Conservation (phyloP, 2,888 invertebrate genomes). For the Drosophila ustulata region DNA sequence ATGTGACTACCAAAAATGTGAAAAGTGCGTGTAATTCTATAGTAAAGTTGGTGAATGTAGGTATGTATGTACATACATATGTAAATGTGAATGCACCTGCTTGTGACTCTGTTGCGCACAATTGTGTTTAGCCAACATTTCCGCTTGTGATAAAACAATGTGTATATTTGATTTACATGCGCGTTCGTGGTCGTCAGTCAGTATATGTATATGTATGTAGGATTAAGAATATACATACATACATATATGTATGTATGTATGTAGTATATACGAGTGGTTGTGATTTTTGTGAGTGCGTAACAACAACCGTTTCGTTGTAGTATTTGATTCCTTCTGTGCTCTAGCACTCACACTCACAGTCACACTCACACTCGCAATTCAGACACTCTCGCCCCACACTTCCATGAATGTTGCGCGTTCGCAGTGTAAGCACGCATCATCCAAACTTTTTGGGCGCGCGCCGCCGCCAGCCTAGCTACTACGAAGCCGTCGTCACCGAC, state of each 20-base stretch:
- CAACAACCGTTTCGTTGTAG: constrained; percentile 25
- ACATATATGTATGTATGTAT: background rate
- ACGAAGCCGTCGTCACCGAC: constrained; percentile 25
- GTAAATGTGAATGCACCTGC: constrained; percentile 58
- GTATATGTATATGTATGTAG: constrained; percentile 9
- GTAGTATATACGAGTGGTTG: constrained; percentile 15
- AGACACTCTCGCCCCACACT: constrained; percentile 20
- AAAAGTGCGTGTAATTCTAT: constrained; percentile 19
- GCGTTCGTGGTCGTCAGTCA: background rate
- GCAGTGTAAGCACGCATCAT: constrained; percentile 55
- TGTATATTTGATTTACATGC: constrained; percentile 46
- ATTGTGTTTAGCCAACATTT: constrained; percentile 55
- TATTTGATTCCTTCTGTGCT: constrained; percentile 28
- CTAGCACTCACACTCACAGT: constrained; percentile 26
- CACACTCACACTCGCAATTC: constrained; percentile 15
- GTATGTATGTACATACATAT: no score
- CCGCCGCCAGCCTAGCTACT: constrained; percentile 15
- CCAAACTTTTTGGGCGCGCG: constrained; percentile 63
- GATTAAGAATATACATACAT: constrained; percentile 24
- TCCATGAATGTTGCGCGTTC: constrained; percentile 13
- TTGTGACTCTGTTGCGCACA: constrained; percentile 31
- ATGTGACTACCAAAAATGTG: constrained; percentile 25
- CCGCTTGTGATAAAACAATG: constrained; percentile 65
- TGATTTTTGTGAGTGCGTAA: constrained; percentile 58
- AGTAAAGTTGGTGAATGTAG: constrained; percentile 27